Evolutionary conservation across 2,888 invertebrate species (phyloP).

Genomic region (Tryphoninae sp.): DNA sequence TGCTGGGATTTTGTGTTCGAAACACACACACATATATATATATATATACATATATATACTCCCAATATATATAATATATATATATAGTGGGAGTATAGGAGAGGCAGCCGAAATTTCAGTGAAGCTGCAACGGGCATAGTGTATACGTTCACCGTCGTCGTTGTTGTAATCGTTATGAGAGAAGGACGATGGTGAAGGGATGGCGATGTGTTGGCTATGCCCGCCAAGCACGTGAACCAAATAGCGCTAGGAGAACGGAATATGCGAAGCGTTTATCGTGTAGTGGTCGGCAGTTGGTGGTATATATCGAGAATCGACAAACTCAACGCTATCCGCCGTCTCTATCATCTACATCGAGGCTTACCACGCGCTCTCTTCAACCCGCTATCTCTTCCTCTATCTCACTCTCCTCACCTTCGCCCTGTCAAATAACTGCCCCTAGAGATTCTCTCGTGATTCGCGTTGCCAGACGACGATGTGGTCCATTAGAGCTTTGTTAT

Average conservation of each 20-base stretch:
- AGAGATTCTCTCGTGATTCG: conserved; percentile 35
- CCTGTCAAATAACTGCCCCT: not conserved
- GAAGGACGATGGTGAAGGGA: not conserved
- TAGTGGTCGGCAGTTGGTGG: not conserved
- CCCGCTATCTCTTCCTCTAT: not conserved
- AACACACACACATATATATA: conserved; percentile 6
- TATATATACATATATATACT: not conserved
- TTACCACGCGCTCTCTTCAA: not conserved
- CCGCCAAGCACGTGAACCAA: conserved; percentile 4
- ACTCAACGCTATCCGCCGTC: not conserved
- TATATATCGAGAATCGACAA: conserved; percentile 2
- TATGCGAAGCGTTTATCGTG: conserved; percentile 9
- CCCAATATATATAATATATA: not conserved
- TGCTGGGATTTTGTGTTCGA: not conserved
- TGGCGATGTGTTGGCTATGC: not conserved
- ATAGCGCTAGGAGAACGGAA: not conserved
- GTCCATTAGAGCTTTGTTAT: no score
- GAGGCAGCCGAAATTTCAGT: not conserved
- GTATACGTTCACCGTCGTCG: not conserved
- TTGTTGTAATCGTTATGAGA: not conserved
- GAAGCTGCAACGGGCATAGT: not conserved
- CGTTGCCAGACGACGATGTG: conserved; percentile 7
- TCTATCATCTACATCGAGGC: not conserved
- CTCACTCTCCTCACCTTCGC: not conserved
- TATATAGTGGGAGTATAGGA: not conserved